Conservation (phyloP, 1,140 invertebrate species). For the Phthorimaea operculella region DNA sequence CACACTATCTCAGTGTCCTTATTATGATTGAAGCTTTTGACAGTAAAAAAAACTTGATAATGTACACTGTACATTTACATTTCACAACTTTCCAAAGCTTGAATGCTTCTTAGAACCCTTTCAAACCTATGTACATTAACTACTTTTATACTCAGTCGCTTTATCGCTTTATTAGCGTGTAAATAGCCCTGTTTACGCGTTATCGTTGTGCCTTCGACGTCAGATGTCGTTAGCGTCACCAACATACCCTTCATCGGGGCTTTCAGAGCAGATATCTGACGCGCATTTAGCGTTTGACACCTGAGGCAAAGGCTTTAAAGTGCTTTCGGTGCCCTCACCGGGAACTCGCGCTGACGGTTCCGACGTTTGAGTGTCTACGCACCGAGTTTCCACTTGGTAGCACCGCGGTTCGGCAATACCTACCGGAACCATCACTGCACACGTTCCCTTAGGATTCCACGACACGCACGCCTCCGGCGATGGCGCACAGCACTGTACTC, state of each 20-base stretch:
- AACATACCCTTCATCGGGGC: conserved; percentile 88
- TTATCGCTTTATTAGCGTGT: conserved; percentile 59
- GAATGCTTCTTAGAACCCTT: not conserved
- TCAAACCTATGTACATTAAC: conserved; percentile 44
- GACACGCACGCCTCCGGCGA: conserved; percentile 38
- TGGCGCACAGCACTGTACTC: conserved; percentile 46
- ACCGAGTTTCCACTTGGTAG: conserved; percentile 60
- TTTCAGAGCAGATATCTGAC: conserved; percentile 78
- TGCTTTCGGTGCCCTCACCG: conserved; percentile 44
- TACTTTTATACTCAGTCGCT: conserved; percentile 63
- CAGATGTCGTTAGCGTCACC: conserved; percentile 77
- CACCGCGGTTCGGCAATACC: conserved; percentile 46
- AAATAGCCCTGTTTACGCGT: conserved; percentile 53
- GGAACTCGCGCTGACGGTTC: conserved; percentile 42
- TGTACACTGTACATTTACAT: not conserved
- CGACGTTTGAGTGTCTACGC: conserved; percentile 70
- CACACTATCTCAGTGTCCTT: too few relatives aligned
- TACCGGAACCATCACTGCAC: conserved; percentile 56
- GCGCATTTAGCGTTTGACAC: conserved; percentile 60
- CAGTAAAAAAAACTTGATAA: not conserved
- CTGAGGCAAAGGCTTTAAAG: conserved; percentile 56
- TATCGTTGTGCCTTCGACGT: conserved; percentile 69
- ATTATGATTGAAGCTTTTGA: too few relatives aligned
- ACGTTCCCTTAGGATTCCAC: conserved; percentile 57
- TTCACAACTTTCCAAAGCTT: not conserved